Evolutionary conservation across 2,797 vertebrate species (phyloP).

Genomic region (Ctenochaetus hawaiiensis): DNA sequence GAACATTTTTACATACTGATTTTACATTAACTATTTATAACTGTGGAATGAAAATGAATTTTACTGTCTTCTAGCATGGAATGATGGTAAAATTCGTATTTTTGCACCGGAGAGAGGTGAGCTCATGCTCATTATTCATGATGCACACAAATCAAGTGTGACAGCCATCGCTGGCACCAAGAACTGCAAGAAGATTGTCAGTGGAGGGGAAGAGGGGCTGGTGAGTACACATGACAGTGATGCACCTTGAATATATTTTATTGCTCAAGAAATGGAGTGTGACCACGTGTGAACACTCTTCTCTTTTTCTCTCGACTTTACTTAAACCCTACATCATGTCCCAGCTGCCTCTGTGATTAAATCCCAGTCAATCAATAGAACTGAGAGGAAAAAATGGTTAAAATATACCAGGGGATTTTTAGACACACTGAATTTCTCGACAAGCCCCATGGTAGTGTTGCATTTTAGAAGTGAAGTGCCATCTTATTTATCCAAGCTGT

Average conservation of each 20-base stretch:
- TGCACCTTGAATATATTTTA: too few species aligned
- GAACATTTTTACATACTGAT: too few species aligned
- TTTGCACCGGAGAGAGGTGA: slow-evolving; percentile 89
- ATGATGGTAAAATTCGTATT: slow-evolving; percentile 90
- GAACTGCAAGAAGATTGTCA: slow-evolving; percentile 88
- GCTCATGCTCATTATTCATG: slow-evolving; percentile 82
- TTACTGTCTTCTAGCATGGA: slow-evolving; percentile 85
- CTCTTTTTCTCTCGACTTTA: too few species aligned
- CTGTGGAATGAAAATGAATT: background rate
- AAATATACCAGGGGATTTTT: too few species aligned
- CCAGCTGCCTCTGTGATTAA: too few species aligned
- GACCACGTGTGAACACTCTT: too few species aligned
- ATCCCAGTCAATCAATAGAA: too few species aligned
- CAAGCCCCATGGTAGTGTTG: background rate
- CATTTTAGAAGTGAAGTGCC: background rate
- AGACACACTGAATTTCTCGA: slow-evolving; percentile 1
- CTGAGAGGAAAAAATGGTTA: too few species aligned
- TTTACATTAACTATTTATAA: background rate
- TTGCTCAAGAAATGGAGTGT: too few species aligned
- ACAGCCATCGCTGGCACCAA: slow-evolving; percentile 87
- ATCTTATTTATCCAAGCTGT: background rate
- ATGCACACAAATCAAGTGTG: slow-evolving; percentile 89
- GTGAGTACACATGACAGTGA: slow-evolving; percentile 68
- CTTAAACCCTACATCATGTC: too few species aligned
- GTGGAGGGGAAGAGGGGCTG: slow-evolving; percentile 93